Evolutionary conservation across 2,888 invertebrate genomes (phyloP), one percentile per base, ranked within the genome.

Genomic region (Drosophila kokeensis): DNA sequence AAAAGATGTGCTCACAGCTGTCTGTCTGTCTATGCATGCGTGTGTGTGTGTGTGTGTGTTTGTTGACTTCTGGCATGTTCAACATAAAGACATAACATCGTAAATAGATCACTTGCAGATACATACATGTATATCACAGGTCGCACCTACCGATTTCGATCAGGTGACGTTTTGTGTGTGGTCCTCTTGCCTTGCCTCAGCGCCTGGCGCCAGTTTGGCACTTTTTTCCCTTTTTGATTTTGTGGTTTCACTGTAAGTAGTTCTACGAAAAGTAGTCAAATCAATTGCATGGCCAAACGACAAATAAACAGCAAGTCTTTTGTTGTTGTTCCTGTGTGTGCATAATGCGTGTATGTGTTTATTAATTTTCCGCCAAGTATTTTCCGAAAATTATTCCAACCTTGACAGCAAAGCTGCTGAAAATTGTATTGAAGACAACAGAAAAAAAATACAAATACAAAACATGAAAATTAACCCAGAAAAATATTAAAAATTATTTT

Each of bases 381-480:
- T 72, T 83, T 79, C 66, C 69, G 82, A 89, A 92, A 91, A 92
- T 92, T 91, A 91, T 91, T 88, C 91, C 83, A 83, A 83, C 92
- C 91, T 91, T 91, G 91, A 87, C 92, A 90, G 91, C 91, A 91
- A 92, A 89, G 66, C 69, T 73, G 71, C 70, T 76, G 79, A 72
- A 76, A 76, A 76, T 78, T 58, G 54, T 63, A 66, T 81, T 73
- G 68, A 81, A 78, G 50, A 70, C 61, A 71, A 60, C 70, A 63
- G 63, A 81, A 52, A 24, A 40, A 52, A 45, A 65, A 54, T 64
- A 65, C 55, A n/a, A 65, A 29, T 29, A 55, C 55, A 38, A 60
- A 78, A 73, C 73, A 79, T 76, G 59, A 79, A 81, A 82, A 79
- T 80, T 79, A 79, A 80, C 79, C 81, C 81, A 79, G 79, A 79